Conservation (phyloP, 1,140 invertebrate genomes). For the Cherax quadricarinatus region DNA sequence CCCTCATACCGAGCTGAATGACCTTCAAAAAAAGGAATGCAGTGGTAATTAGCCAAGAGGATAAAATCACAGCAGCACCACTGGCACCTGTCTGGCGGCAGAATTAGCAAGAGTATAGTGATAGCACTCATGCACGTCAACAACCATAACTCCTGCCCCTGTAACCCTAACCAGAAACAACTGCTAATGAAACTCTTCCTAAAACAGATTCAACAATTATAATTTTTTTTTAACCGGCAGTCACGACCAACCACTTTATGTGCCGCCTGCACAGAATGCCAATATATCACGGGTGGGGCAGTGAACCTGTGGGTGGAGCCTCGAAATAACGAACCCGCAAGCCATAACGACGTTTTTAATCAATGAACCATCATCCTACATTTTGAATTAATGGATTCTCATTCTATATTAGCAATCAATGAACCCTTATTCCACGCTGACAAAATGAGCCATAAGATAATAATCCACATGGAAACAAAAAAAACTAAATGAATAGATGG, state of each 20-base stretch:
- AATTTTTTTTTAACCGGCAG: background rate
- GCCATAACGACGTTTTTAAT: too few relatives aligned
- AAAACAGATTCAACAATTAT: conserved; percentile 4
- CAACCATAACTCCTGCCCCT: background rate
- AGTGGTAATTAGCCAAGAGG: background rate
- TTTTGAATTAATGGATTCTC: too few relatives aligned
- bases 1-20: background rate
- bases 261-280: background rate
- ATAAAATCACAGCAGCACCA: too few relatives aligned
- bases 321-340: background rate
- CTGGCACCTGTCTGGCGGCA: background rate
- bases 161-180: background rate
- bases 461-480: too few relatives aligned
- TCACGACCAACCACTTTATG: conserved; percentile 4
- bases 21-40: background rate
- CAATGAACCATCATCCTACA: too few relatives aligned
- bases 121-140: background rate
- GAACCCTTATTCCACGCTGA: too few relatives aligned
- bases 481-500: too few relatives aligned
- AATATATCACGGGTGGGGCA: background rate
- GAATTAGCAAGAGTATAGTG: background rate
- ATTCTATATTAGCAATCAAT: too few relatives aligned
- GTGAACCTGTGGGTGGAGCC: background rate
- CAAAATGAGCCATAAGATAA: too few relatives aligned
- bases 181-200: background rate